Evolutionary conservation across 2,797 vertebrate genomes (phyloP), one percentile per base, ranked within the genome.

Genomic region (Scolopax bukidnonensis): DNA sequence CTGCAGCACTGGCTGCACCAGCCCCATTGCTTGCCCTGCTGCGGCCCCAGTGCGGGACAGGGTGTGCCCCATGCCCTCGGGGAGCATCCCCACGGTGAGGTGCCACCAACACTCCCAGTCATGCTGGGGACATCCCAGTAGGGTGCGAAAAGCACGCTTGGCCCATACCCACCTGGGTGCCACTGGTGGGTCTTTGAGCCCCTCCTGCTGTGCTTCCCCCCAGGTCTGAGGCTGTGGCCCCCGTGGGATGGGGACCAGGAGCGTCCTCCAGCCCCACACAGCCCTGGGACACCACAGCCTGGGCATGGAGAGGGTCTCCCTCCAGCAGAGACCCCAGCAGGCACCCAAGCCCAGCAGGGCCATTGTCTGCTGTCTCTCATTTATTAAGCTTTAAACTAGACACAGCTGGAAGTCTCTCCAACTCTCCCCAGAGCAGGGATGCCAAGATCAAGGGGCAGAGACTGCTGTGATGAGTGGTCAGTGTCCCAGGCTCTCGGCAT

Each of bases 11-110:
- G 67, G 40, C 77, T 36, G 28, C 69, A 47, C 38, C 63, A 83
- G 82, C 9, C 43, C 19, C n/a, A 5, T 11, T 13, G 41, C 83
- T 87, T n/a, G 6, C 17, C 48, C 36, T 1, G 2, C 38, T 45
- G 51, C 1, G 0, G 47, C 9, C 8, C 64, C 63, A 38, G 32
- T 16, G 8, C 0, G 0, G 28, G 30, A 50, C 0, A 3, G n/a
- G n/a, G 20, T 10, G 51, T 38, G 21, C 78, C 41, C 40, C 14
- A 0, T 0, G 8, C 25, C 8, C 21, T 24, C 1, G 2, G 64
- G 70, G 36, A n/a, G 32, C 4, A 7, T 18, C 38, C n/a, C 11
- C 5, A 1, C 12, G 32, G 69, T 15, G 19, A 50, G 48, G 5
- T 57, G 25, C 30, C 82, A 16, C 25, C 1, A 2, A 21, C 2